phyloP scores from a whole-genome alignment of 1,140 invertebrate genomes.

The Pseudachorutes palmiensis region DNA sequence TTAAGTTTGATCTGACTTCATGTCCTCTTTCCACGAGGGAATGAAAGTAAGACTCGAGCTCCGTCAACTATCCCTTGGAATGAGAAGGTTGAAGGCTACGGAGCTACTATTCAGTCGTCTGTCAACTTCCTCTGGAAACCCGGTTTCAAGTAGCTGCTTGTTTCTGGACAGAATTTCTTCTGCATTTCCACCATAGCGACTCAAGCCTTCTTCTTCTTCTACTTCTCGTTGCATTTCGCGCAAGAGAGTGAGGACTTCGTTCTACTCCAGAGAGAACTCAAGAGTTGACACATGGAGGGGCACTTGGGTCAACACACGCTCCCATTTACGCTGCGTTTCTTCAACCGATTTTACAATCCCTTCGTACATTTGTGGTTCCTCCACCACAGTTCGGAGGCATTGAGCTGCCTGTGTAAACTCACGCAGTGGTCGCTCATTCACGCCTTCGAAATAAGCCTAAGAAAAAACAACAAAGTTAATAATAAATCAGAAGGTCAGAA shows the following conservation, averaged over 20 bases:
- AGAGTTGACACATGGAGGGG: conserved; percentile 76
- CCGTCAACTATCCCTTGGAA: conserved; percentile 47
- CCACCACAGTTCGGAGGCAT: conserved; percentile 66
- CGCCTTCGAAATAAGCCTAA: conserved; percentile 73
- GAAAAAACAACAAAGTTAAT: too few relatives aligned
- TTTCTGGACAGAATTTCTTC: conserved; percentile 67
- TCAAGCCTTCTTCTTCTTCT: conserved; percentile 71
- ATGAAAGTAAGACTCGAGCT: conserved; percentile 64
- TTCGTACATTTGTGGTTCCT: conserved; percentile 57
- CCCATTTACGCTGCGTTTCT: conserved; percentile 64
- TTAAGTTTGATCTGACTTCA: conserved; percentile 65
- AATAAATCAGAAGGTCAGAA: too few relatives aligned
- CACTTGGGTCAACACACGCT: conserved; percentile 63
- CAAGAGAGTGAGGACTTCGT: conserved; percentile 70
- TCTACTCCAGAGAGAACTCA: conserved; percentile 81
- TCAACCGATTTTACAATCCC: conserved; percentile 57
- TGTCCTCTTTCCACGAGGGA: conserved; percentile 60
- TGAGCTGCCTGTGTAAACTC: conserved; percentile 69
- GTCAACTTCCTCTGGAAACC: conserved; percentile 48
- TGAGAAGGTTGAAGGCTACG: conserved; percentile 57
- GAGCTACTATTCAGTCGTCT: conserved; percentile 63
- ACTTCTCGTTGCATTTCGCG: conserved; percentile 84
- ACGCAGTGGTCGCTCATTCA: conserved; percentile 71
- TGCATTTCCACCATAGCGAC: conserved; percentile 75
- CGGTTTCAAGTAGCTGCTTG: conserved; percentile 34